Conservation (phyloP, 1,140 invertebrate species). For the Carposina sasakii region DNA sequence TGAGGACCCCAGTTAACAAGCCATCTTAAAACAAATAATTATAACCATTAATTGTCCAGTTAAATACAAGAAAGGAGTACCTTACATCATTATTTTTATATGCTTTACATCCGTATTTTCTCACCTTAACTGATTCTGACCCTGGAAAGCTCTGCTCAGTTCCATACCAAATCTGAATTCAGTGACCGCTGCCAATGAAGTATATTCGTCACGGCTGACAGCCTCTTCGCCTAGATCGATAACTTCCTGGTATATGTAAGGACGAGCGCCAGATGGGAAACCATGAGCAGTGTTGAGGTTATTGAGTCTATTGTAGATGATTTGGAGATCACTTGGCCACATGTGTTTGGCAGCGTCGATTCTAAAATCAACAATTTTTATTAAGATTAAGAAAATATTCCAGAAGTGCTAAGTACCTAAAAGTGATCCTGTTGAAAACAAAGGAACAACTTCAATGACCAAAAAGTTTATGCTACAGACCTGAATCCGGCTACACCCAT, state of each 20-base stretch:
- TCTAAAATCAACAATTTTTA: slow-evolving; percentile 55
- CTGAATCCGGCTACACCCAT: slow-evolving; percentile 88
- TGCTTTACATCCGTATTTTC: too few relatives aligned
- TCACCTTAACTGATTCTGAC: slow-evolving; percentile 30
- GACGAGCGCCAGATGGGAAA: slow-evolving; percentile 73
- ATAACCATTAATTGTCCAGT: too few relatives aligned
- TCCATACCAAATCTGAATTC: slow-evolving; percentile 77
- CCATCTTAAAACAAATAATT: too few relatives aligned
- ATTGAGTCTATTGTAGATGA: slow-evolving; percentile 75
- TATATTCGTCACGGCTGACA: slow-evolving; percentile 78
- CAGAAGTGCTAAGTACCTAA: too few relatives aligned
- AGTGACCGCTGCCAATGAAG: slow-evolving; percentile 78
- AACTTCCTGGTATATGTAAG: slow-evolving; percentile 87
- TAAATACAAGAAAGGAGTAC: too few relatives aligned
- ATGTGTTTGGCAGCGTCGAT: slow-evolving; percentile 87
- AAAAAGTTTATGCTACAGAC: too few relatives aligned
- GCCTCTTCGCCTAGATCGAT: slow-evolving; percentile 83
- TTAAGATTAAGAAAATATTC: too few relatives aligned
- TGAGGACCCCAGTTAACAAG: slow-evolving; percentile 72
- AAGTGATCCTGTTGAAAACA: too few relatives aligned
- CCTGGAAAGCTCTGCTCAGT: slow-evolving; percentile 56
- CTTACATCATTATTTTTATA: too few relatives aligned
- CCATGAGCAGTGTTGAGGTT: slow-evolving; percentile 76
- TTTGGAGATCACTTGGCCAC: slow-evolving; percentile 82
- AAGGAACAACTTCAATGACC: too few relatives aligned